Evolutionary conservation across 1,140 invertebrate genomes (phyloP).

Genomic region (Drosophila orosa): DNA sequence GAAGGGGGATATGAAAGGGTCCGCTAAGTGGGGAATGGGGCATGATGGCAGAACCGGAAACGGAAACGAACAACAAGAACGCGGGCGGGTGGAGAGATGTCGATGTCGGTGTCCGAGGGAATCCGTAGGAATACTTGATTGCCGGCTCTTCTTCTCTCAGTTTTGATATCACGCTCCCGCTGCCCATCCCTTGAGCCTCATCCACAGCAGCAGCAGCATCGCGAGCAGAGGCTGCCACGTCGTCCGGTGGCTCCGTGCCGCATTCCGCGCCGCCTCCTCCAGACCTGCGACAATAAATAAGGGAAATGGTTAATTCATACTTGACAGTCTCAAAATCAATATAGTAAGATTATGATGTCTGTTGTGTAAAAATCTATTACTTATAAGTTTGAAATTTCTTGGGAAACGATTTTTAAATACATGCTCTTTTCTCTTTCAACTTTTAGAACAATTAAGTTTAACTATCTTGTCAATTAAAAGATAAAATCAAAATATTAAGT

Average conservation of each 20-base stretch:
- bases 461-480: too few relatives aligned
- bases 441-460: not conserved
- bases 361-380: not conserved
- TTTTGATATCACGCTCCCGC: conserved; percentile 74
- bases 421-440: not conserved
- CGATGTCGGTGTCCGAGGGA: conserved; percentile 55
- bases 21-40: conserved; percentile 24
- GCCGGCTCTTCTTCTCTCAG: conserved; percentile 68
- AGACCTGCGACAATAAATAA: conserved; percentile 36
- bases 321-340: conserved; percentile 5
- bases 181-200: conserved; percentile 16
- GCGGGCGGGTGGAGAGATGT: conserved; percentile 29
- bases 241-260: conserved; percentile 24
- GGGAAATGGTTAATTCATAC: not conserved
- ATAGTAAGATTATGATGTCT: not conserved
- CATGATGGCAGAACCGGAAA: conserved; percentile 43
- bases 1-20: conserved; percentile 11
- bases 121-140: conserved; percentile 79
- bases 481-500: not conserved
- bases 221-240: conserved; percentile 30
- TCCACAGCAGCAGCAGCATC: conserved; percentile 32
- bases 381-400: not conserved
- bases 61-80: conserved; percentile 55
- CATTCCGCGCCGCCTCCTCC: conserved; percentile 65
- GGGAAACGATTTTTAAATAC: not conserved